Conservation (phyloP, 2,888 invertebrate species). For the Caenorhabditis sp. region DNA sequence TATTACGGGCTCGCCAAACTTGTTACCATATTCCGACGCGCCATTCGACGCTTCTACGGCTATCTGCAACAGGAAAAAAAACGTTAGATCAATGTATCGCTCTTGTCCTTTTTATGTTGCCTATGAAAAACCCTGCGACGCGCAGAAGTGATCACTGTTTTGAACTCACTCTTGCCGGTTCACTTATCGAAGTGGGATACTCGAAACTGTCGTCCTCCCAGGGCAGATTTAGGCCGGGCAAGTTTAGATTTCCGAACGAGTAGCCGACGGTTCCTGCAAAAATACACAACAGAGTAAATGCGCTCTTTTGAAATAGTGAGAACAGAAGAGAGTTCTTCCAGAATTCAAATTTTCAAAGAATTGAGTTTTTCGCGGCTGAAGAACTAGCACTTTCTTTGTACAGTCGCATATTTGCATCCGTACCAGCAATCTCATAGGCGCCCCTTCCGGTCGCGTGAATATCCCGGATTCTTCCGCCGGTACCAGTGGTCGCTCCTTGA, state of each 20-base stretch:
- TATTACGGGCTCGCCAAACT: constrained; percentile 95
- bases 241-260: constrained; percentile 91
- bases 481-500: constrained; percentile 83
- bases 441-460: constrained; percentile 92
- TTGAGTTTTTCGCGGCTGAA: too few relatives aligned
- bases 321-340: too few relatives aligned
- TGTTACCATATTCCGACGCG: constrained; percentile 98
- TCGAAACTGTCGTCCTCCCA: constrained; percentile 87
- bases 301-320: too few relatives aligned
- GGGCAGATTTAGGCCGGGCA: constrained; percentile 90
- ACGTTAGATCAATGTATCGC: too few relatives aligned
- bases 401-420: background rate
- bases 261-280: constrained; percentile 89
- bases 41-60: constrained; percentile 96
- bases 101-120: too few relatives aligned
- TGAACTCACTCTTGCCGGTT: constrained; percentile 90
- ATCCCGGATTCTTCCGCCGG: constrained; percentile 94
- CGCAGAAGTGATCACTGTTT: too few relatives aligned
- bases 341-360: too few relatives aligned
- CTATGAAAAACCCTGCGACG: too few relatives aligned
- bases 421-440: constrained; percentile 74
- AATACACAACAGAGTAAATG: too few relatives aligned
- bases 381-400: too few relatives aligned
- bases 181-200: constrained; percentile 92
- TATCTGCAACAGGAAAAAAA: constrained; percentile 58